phyloP scores from a whole-genome alignment of 2,888 invertebrate genomes.

The Mellilla xanthometata region DNA sequence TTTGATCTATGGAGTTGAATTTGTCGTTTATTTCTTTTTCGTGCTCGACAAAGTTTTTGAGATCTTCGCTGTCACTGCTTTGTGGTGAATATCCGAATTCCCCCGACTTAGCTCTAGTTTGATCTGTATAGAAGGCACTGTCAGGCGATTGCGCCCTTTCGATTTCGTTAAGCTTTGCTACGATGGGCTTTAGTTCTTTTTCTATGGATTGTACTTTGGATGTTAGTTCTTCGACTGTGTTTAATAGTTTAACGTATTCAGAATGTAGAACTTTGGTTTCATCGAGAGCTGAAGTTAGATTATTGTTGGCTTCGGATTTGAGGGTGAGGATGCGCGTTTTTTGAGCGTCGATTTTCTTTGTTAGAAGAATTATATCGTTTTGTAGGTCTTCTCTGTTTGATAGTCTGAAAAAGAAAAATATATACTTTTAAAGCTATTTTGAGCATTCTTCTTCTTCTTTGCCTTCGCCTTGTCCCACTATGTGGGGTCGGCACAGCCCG shows the following conservation, averaged over 20 bases:
- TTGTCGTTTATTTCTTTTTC: slow-evolving; percentile 70
- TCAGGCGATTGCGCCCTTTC: slow-evolving; percentile 74
- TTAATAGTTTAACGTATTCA: slow-evolving; percentile 76
- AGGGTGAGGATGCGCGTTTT: slow-evolving; percentile 85
- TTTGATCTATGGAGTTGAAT: slow-evolving; percentile 77
- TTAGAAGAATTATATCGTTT: slow-evolving; percentile 86
- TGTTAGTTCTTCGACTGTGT: slow-evolving; percentile 85
- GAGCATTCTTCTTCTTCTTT: too few relatives aligned
- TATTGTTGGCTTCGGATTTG: slow-evolving; percentile 85
- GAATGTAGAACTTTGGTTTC: slow-evolving; percentile 87
- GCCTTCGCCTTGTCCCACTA: too few relatives aligned
- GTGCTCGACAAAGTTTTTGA: slow-evolving; percentile 67
- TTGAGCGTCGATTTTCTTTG: slow-evolving; percentile 85
- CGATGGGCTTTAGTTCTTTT: slow-evolving; percentile 82
- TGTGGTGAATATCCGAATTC: slow-evolving; percentile 76
- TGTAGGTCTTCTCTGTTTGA: slow-evolving; percentile 93
- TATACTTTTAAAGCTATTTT: too few relatives aligned
- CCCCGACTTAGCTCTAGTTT: slow-evolving; percentile 74
- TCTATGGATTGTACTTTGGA: slow-evolving; percentile 86
- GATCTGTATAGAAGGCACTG: slow-evolving; percentile 80
- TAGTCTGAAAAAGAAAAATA: slow-evolving; percentile 64
- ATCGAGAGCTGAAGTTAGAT: slow-evolving; percentile 85
- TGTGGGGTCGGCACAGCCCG: too few relatives aligned
- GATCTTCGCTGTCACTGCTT: slow-evolving; percentile 72
- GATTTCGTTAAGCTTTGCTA: slow-evolving; percentile 64